Percentiles rank a stretch among this genome's conserved stretches.
Evolutionary conservation across 2,113 vertebrate genomes (phyloP).

Genomic region (Chionis minor): DNA sequence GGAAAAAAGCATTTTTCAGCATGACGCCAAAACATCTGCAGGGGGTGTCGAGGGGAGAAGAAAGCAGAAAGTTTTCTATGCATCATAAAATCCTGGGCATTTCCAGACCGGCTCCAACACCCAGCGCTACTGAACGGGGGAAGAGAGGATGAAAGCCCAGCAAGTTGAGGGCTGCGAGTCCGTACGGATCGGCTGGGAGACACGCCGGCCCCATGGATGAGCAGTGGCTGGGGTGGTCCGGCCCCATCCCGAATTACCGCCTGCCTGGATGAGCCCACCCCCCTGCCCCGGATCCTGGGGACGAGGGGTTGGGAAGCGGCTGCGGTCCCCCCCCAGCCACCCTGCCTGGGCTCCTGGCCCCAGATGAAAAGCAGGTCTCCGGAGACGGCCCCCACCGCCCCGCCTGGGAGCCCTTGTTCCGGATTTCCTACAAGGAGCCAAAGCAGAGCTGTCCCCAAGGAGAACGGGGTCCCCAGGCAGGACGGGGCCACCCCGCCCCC

Average conservation of each 20-base stretch:
- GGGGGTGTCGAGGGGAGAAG: background rate
- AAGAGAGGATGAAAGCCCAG: background rate
- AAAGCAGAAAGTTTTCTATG: conserved; percentile 11
- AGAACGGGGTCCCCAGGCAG: background rate
- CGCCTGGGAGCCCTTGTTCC: conserved; percentile 77
- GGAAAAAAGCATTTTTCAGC: background rate
- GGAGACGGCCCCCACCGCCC: conserved; percentile 66
- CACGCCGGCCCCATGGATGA: fast-evolving
- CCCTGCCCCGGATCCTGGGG: background rate
- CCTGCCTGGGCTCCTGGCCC: background rate
- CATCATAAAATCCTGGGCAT: conserved; percentile 29
- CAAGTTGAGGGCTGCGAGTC: background rate
- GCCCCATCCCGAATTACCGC: background rate
- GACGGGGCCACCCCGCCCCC: background rate
- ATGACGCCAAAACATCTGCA: background rate
- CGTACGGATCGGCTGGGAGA: background rate
- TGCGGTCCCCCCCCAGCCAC: background rate
- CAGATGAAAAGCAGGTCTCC: conserved; percentile 7
- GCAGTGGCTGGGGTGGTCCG: fast-evolving
- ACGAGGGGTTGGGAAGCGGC: background rate
- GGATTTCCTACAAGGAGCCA: conserved; percentile 77
- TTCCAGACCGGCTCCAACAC: background rate
- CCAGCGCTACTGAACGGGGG: background rate
- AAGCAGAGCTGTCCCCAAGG: background rate
- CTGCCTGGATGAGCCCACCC: background rate